phyloP scores from a whole-genome alignment of 1,140 invertebrate species.

The Phenacoccus solenopsis region DNA sequence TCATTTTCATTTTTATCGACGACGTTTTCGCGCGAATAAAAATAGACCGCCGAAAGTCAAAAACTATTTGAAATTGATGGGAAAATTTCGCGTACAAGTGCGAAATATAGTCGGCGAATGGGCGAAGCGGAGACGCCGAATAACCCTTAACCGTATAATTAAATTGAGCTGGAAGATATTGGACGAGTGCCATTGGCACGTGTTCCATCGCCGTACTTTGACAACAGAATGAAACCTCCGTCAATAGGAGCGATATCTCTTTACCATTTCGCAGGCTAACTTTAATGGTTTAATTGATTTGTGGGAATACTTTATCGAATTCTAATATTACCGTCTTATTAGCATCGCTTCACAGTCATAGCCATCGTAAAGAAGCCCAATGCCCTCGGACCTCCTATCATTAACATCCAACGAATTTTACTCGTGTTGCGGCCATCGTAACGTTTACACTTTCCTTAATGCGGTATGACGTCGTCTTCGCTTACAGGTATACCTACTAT shows the following conservation, averaged over 20 bases:
- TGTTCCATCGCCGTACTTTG: not conserved
- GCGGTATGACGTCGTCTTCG: too few species aligned
- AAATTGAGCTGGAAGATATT: slow-evolving; percentile 10
- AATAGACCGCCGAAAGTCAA: not conserved
- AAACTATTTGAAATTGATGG: slow-evolving; percentile 9
- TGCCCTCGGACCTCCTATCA: too few species aligned
- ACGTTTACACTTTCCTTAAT: too few species aligned
- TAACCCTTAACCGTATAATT: slow-evolving; percentile 18
- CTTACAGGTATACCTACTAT: too few species aligned
- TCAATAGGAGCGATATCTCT: slow-evolving; percentile 10
- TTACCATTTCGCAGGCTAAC: slow-evolving; percentile 8
- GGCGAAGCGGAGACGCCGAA: not conserved
- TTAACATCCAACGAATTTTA: too few species aligned
- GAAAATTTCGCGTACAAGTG: slow-evolving; percentile 1
- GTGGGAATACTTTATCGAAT: not conserved
- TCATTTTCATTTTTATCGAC: not conserved
- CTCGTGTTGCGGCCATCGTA: too few species aligned
- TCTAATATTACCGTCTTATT: not conserved
- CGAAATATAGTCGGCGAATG: not conserved
- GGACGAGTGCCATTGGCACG: slow-evolving; percentile 15
- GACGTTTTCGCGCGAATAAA: not conserved
- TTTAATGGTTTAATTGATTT: slow-evolving; percentile 12
- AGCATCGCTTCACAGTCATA: too few species aligned
- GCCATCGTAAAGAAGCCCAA: too few species aligned
- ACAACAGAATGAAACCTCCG: slow-evolving; percentile 13